These are phyloP conservation scores for Sterna hirundo DNA, from an alignment of 2,113 vertebrate genomes.

Conservation along the genomic window DNA sequence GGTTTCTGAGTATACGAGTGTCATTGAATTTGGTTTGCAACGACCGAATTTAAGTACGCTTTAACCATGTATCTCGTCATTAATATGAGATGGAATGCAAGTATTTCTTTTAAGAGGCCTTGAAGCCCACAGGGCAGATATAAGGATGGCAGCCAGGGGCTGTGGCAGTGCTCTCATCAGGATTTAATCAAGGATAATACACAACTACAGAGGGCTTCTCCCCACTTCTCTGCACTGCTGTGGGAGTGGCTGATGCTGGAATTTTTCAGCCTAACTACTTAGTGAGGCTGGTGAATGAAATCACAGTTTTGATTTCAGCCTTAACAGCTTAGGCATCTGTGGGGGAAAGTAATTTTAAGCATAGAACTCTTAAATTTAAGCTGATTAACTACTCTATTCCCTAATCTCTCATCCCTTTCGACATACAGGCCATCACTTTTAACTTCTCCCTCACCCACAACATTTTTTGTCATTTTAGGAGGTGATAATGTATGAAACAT, in stretches of 20 bases:
- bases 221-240: background rate
- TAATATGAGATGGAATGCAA: background rate
- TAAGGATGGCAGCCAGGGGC: background rate
- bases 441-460: background rate
- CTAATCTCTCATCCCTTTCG: background rate
- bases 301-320: slow-evolving; percentile 28
- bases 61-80: background rate
- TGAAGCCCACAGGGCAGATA: background rate
- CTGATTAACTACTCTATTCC: background rate
- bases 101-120: background rate
- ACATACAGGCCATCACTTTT: background rate
- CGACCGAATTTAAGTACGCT: background rate
- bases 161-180: background rate
- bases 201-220: background rate
- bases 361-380: background rate
- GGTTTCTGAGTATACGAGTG: background rate
- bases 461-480: background rate
- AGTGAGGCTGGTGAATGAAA: slow-evolving; percentile 23
- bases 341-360: slow-evolving; percentile 15
- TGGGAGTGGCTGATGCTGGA: background rate
- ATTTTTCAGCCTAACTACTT: background rate
- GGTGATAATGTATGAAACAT: background rate
- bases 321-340: slow-evolving; percentile 20
- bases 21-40: background rate
- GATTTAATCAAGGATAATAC: background rate